These are phyloP conservation scores for Aleiodes leptofemur DNA, from an alignment of 2,888 invertebrate species.

Conservation along the genomic window DNA sequence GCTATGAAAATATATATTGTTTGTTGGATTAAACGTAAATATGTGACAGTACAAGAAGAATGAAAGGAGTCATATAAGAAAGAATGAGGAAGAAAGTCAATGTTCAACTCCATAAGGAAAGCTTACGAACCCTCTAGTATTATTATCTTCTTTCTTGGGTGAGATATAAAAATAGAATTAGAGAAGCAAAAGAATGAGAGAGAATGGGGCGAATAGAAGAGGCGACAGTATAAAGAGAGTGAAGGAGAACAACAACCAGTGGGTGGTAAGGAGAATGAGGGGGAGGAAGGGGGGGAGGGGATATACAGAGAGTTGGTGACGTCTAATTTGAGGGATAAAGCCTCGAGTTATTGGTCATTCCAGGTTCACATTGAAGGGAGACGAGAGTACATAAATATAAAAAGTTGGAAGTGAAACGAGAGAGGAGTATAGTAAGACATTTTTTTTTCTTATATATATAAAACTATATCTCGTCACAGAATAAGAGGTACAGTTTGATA, in stretches of 20 bases:
- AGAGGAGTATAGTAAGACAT: constrained; percentile 40
- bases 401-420: constrained; percentile 51
- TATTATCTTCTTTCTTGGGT: constrained; percentile 61
- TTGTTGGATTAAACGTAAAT: constrained; percentile 49
- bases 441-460: background rate
- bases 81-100: constrained; percentile 49
- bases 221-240: constrained; percentile 3
- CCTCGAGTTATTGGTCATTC: constrained; percentile 67
- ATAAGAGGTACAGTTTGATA: background rate
- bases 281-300: background rate
- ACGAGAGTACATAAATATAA: constrained; percentile 60
- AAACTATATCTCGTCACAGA: constrained; percentile 21
- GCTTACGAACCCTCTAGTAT: constrained; percentile 62
- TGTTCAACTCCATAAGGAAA: constrained; percentile 60
- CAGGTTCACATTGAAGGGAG: constrained; percentile 48
- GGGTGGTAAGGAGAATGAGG: constrained; percentile 13
- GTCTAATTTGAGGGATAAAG: constrained; percentile 67
- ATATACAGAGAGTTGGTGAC: constrained; percentile 48
- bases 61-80: background rate
- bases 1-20: too few species aligned
- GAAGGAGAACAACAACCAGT: constrained; percentile 13
- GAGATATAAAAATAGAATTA: constrained; percentile 63
- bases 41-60: constrained; percentile 56
- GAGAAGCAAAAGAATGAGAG: constrained; percentile 50
- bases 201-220: constrained; percentile 3